phyloP scores from a whole-genome alignment of 1,140 invertebrate species.

The Papilio polyxenes region DNA sequence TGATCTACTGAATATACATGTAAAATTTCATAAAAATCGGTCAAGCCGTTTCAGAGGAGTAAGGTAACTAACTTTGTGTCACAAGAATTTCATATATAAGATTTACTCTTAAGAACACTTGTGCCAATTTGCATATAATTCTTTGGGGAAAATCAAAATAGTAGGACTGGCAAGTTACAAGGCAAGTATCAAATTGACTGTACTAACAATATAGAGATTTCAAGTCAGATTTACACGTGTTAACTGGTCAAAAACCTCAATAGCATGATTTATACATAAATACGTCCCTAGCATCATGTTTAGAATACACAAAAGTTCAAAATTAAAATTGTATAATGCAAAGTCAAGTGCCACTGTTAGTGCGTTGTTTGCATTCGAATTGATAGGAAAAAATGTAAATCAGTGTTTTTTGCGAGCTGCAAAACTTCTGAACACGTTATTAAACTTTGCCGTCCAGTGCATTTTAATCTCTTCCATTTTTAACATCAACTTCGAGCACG shows the following conservation, averaged over 20 bases:
- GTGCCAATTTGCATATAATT: neutral
- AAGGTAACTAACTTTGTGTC: no score
- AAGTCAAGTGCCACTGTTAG: neutral
- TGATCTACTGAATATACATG: no score
- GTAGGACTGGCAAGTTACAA: no score
- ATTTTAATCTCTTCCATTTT: conserved; percentile 15
- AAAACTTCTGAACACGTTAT: conserved; percentile 29
- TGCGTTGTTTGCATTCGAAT: conserved; percentile 29
- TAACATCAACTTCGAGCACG: neutral
- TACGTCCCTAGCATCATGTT: neutral
- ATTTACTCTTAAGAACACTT: neutral
- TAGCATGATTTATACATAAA: neutral
- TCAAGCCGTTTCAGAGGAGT: no score
- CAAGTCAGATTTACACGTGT: neutral
- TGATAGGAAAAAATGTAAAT: conserved; percentile 31
- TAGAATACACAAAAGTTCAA: neutral
- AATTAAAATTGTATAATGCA: conserved; percentile 13
- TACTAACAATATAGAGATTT: neutral
- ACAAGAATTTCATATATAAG: no score
- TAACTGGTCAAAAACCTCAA: neutral
- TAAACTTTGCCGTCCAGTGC: conserved; percentile 17
- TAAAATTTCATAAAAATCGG: no score
- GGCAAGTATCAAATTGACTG: neutral
- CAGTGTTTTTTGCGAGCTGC: conserved; percentile 9
- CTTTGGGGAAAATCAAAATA: neutral